Conservation (phyloP, 1,140 invertebrate species). For the Aphelinus certus region DNA sequence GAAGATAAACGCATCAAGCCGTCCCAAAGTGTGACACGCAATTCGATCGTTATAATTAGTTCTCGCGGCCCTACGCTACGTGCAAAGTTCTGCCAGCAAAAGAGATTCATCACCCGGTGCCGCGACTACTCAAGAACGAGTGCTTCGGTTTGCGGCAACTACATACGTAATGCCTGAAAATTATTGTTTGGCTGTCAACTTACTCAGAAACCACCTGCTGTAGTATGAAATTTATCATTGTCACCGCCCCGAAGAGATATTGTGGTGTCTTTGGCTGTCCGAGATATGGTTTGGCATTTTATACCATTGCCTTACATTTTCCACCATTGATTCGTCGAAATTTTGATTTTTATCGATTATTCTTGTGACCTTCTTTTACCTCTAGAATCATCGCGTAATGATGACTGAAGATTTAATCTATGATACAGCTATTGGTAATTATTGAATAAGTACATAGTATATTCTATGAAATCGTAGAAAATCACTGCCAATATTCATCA, state of each 20-base stretch:
- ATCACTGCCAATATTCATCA: too few relatives aligned
- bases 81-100: background rate
- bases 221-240: constrained; percentile 14
- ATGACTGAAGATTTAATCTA: too few relatives aligned
- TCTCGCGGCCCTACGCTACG: constrained; percentile 19
- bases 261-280: background rate
- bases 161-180: constrained; percentile 19
- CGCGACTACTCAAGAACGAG: background rate
- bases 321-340: too few relatives aligned
- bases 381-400: too few relatives aligned
- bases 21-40: constrained; percentile 21
- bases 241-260: background rate
- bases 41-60: constrained; percentile 38
- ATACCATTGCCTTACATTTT: too few relatives aligned
- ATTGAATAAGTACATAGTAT: too few relatives aligned
- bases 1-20: constrained; percentile 40
- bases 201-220: constrained; percentile 15
- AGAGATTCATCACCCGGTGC: constrained; percentile 17
- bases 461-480: too few relatives aligned
- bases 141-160: constrained; percentile 14
- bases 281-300: too few relatives aligned
- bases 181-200: constrained; percentile 34
- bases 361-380: too few relatives aligned
- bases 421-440: too few relatives aligned
- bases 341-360: too few relatives aligned